Evolutionary conservation across 2,797 vertebrate species (phyloP).

Genomic region (Glyptemys insculpta): DNA sequence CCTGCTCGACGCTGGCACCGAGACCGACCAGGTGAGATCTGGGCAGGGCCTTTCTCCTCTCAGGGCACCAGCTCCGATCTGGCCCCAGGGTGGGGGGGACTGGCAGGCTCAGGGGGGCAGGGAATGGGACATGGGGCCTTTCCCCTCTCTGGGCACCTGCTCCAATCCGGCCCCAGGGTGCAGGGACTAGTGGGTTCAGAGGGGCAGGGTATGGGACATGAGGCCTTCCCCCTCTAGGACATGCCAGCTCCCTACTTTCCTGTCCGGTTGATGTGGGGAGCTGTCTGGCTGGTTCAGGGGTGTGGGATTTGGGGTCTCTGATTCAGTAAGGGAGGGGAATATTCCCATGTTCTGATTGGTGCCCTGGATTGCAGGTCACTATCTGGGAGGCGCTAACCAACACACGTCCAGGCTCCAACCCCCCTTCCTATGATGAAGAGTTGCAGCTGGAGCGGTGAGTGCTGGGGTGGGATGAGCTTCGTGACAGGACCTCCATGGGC

Average conservation of each 20-base stretch:
- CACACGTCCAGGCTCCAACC: constrained; percentile 84
- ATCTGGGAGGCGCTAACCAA: constrained; percentile 97
- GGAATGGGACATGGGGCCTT: not conserved
- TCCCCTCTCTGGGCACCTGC: too few species aligned
- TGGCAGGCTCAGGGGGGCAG: not conserved
- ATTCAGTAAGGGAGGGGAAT: not conserved
- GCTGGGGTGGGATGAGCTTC: not conserved
- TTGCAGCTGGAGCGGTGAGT: constrained; percentile 91
- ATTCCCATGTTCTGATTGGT: not conserved
- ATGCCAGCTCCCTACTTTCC: not conserved
- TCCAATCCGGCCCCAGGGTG: too few species aligned
- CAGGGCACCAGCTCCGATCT: too few species aligned
- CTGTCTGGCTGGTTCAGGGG: not conserved
- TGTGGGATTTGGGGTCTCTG: not conserved
- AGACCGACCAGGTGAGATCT: constrained; percentile 91
- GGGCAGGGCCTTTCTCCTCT: not conserved
- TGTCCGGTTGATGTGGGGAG: too few species aligned
- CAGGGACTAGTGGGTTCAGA: too few species aligned
- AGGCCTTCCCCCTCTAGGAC: not conserved
- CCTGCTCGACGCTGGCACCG: constrained; percentile 92
- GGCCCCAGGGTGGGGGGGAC: not conserved
- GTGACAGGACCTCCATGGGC: not conserved
- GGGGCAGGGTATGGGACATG: too few species aligned
- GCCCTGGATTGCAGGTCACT: constrained; percentile 85
- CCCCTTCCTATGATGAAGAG: constrained; percentile 88